A percentile compares a stretch with the other conserved stretches of the same genome.
phyloP scores from a whole-genome alignment of 2,113 vertebrate species.

The Alces alces region DNA sequence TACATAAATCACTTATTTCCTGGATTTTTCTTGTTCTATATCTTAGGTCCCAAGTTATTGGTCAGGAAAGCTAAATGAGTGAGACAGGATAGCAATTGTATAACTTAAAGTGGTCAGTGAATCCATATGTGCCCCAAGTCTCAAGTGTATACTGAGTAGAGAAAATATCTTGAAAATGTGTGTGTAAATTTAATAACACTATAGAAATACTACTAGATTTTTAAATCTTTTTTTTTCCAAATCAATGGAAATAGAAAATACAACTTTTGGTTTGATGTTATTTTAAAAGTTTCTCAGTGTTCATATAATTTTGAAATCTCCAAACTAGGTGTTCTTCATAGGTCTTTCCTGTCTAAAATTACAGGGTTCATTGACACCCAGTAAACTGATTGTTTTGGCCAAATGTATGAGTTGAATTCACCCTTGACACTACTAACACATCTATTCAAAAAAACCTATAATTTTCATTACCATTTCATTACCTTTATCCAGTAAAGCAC shows the following conservation, averaged over 20 bases:
- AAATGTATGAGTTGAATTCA: not conserved
- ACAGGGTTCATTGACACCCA: not conserved
- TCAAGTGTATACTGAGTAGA: not conserved
- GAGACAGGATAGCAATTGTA: not conserved
- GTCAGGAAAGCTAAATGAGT: not conserved
- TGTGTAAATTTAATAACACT: not conserved
- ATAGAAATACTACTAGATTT: not conserved
- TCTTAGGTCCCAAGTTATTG: not conserved
- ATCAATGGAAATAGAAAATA: not conserved
- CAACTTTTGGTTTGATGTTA: not conserved
- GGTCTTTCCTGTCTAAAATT: not conserved
- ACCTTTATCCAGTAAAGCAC: not conserved
- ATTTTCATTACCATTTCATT: not conserved
- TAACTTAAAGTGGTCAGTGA: not conserved
- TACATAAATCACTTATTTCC: not conserved
- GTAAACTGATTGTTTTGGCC: not conserved
- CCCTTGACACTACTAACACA: not conserved
- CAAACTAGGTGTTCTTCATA: not conserved
- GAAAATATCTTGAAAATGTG: not conserved
- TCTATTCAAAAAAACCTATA: not conserved
- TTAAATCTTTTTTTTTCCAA: not conserved
- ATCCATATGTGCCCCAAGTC: not conserved
- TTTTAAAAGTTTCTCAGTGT: not conserved
- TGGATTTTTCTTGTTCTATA: not conserved
- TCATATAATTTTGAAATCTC: not conserved